Base-by-base conservation (phyloP, 2,888 invertebrate species). In the Amblyjoppa proteus region DNA sequence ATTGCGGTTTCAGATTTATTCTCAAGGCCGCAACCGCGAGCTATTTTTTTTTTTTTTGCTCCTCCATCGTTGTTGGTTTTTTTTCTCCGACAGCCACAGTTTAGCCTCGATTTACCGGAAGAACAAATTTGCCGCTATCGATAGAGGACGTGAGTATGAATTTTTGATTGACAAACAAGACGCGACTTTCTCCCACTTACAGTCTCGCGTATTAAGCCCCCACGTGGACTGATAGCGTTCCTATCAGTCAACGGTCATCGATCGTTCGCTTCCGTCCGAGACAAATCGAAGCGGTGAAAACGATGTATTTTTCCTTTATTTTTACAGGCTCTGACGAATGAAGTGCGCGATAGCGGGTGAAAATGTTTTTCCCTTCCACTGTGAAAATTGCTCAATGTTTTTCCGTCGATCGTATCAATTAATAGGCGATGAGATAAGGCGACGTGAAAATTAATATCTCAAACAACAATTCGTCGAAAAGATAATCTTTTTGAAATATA, bases 161-260 rank as follows among this genome's bases (percentile, higher is more conserved):
- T 81, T 81, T 71, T 69, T 61, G 11, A 75, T 68, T 58, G 69
- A 75, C 41, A 61, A 81, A 81, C 58, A 69, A 56, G 56, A 16
- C 31, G 31, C 45, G 45, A 31, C 41, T 58, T 25, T 11, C 3
- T 68, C 11, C 3, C 58, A 58, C 25, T 58, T 25, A 58, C 11
- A 56, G n/a, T 74, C 68, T 34, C 31, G 1, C 64, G 45, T 51
- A 53, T 34, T 16, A 28, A 69, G 69, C 75, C 69, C 69, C 81
- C 31, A 69, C 75, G 69, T 74, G 34, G 69, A 75, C 25, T 69
- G 81, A 81, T 81, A 81, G 69, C 13, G 53, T 41, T 16, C 16
- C 28, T 66, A 51, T 66, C 64, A 16, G 75, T n/a, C 6, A 38
- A 66, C 28, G 58, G 58, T 3, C 28, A 28, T 58, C 58, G 58